Evolutionary conservation across 2,113 vertebrate species (phyloP), one percentile per base, ranked within the genome.

Genomic region (Cyprinodon variegatus): DNA sequence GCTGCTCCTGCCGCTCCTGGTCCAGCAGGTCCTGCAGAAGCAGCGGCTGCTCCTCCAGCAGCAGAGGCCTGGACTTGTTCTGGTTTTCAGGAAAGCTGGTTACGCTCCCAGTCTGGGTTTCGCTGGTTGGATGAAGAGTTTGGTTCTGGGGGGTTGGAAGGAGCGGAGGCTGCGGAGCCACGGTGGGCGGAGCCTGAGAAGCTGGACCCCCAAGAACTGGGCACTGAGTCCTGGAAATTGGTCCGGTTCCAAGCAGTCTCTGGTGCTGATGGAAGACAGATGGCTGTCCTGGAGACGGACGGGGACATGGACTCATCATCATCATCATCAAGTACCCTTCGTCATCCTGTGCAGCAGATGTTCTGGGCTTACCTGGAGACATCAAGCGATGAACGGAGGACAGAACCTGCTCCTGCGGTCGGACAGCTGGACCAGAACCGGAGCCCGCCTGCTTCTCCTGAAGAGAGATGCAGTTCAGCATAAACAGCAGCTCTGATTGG

Each of bases 1-100:
- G 97, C 89, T 99, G 98, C 73, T 99, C 98, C 70, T 98, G 96
- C 5, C 97, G 93, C 85, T 99, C 98, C 86, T 99, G 97, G 89
- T 99, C 98, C 90, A 99, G 85, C 50, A 99, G 96, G 46, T 99
- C 98, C 91, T 99, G 98, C 50, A 99, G 92, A 41, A 99, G 95
- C 3, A 99, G 96, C 0, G 98, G 98, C 87, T 99, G 98, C 4
- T 99, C 98, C 40, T 98, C 97, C 17, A 99, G 84, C 4, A 99
- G 95, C 17, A 99, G 92, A 0, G 95, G 95, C 67, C 97, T 93
- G 50, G 40, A 4, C n/a, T 83, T 79, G 65, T 48, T 73, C 11
- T 88, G 79, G 91, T 70, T 36, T 83, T 79, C 43, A 22, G 48
- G 2, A 43, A 78, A 68, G 22, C 22, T 29, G 3, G 6, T 9